Evolutionary conservation across 2,113 vertebrate genomes (phyloP), one percentile per base, ranked within the genome.

Genomic region (Nestor notabilis): DNA sequence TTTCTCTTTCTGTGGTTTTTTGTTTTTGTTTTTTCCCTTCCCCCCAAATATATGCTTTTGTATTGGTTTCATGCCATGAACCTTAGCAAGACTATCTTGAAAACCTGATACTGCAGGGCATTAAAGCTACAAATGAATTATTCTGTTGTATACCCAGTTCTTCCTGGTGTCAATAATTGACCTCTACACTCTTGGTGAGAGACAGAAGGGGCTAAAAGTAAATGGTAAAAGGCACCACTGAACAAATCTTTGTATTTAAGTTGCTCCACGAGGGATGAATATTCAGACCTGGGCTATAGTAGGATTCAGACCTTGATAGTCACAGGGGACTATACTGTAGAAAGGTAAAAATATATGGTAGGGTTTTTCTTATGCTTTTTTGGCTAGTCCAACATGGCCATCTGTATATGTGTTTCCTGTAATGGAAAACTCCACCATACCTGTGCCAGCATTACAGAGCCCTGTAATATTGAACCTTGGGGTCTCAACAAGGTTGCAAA

Each of bases 321-420:
- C 31, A 58, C 9, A 58, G 6, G 8, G 4, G 3, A n/a, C 19
- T 37, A 25, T 37, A 50, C 3, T 29, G 2, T 4, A 68, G 8
- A 23, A 21, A 52, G 20, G 17, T 47, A 47, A 75, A 91, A 64
- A 49, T 7, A 0, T 29, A 2, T 2, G 6, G 3, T 1, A 76
- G 10, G 3, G 3, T 21, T 84, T 78, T 77, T 44, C 15, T 69
- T 11, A 50, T 0, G 1, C 2, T 27, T 52, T 63, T 87, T 66
- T 7, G 0, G 9, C 9, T 41, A 25, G 17, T 37, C 17, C 8
- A 17, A 2, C 15, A 5, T 9, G 43, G 44, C 7, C 15, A 41
- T 10, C 6, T 4, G 0, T 31, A 3, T 7, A 7, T 13, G 5
- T 9, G 3, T 15, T 9, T 33, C 17, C 17, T 46, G 1, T 31